A percentile compares a stretch with the other conserved stretches of the same genome.
phyloP scores from a whole-genome alignment of 2,888 invertebrate species.

The Eupeodes luniger region DNA sequence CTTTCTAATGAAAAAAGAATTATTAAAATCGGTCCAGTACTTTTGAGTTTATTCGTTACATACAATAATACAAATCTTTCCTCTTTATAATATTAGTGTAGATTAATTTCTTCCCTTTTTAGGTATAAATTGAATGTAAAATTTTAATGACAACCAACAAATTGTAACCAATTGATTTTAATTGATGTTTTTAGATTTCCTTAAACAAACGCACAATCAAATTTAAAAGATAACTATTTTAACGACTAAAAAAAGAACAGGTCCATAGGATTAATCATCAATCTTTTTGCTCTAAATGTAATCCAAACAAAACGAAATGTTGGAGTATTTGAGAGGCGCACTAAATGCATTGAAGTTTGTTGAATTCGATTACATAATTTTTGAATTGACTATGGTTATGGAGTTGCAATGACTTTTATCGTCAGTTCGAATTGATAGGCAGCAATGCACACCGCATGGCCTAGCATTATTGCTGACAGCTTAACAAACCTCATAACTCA shows the following conservation, averaged over 20 bases:
- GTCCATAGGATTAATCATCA: constrained; percentile 47
- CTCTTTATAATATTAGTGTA: too few species aligned
- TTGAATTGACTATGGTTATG: constrained; percentile 51
- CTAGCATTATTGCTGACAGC: constrained; percentile 50
- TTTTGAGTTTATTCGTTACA: too few species aligned
- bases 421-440: constrained; percentile 41
- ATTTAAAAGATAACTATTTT: constrained; percentile 15
- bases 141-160: constrained; percentile 3
- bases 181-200: constrained; percentile 27
- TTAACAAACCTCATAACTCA: constrained; percentile 58
- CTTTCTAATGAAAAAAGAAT: too few species aligned
- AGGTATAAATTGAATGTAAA: background rate
- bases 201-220: constrained; percentile 18
- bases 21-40: too few species aligned
- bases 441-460: constrained; percentile 43
- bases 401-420: constrained; percentile 62
- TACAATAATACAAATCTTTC: too few species aligned
- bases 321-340: constrained; percentile 27
- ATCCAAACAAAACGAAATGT: constrained; percentile 15
- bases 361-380: constrained; percentile 63
- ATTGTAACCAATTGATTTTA: constrained; percentile 17
- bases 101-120: background rate
- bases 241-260: constrained; percentile 2
- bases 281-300: background rate
- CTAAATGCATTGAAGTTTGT: constrained; percentile 36